These are phyloP conservation scores for Lepidochitona cinerea DNA, from an alignment of 2,888 invertebrate species.

Conservation along the genomic window DNA sequence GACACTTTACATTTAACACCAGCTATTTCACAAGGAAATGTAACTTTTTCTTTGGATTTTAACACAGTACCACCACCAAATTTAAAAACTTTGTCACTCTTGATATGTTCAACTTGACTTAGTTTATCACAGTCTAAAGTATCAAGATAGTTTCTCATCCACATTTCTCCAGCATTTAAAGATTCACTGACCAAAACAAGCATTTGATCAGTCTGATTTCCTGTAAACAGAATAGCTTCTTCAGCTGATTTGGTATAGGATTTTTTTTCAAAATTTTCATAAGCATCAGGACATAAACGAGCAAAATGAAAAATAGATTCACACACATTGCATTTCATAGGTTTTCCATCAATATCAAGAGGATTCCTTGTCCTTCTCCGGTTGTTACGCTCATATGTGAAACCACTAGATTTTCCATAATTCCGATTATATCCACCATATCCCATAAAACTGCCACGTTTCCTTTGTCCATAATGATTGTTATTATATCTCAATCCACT, in stretches of 20 bases:
- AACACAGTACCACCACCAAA: constrained; percentile 5
- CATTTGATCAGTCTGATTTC: neutral
- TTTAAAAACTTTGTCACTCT: constrained; percentile 7
- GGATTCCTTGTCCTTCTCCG: no score
- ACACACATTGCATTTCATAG: constrained; percentile 4
- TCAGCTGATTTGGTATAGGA: neutral
- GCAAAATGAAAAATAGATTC: constrained; percentile 10
- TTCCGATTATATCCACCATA: neutral
- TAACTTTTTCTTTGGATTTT: neutral
- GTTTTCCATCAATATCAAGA: neutral
- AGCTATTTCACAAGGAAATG: constrained; percentile 11
- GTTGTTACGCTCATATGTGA: no score
- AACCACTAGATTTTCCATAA: neutral
- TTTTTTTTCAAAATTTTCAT: neutral
- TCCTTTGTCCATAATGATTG: neutral
- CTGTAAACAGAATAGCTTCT: constrained; percentile 1
- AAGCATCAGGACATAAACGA: neutral
- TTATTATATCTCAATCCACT: neutral
- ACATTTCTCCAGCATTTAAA: neutral
- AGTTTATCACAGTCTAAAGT: neutral
- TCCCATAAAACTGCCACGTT: neutral
- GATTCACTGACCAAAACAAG: constrained; percentile 2
- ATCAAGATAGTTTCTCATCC: constrained; percentile 1
- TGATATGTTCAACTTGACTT: neutral
- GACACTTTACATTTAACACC: constrained; percentile 4